Evolutionary conservation across 2,113 vertebrate genomes (phyloP).

Genomic region (Phyllostomus discolor): DNA sequence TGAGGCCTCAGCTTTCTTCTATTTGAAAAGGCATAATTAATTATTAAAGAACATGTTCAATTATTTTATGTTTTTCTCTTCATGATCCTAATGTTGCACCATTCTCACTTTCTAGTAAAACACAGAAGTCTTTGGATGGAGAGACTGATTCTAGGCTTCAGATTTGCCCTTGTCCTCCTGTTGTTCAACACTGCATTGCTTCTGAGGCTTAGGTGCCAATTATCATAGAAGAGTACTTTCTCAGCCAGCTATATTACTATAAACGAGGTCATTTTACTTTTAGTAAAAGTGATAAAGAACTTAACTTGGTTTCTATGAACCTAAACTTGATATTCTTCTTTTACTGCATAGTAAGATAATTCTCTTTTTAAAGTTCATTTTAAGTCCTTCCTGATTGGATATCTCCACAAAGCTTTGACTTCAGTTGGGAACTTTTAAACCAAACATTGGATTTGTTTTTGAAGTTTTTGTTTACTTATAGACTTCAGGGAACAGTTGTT

Average conservation of each 20-base stretch:
- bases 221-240: conserved; percentile 13
- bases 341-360: not conserved
- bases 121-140: not conserved
- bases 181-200: not conserved
- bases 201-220: not conserved
- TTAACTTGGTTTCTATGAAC: conserved; percentile 22
- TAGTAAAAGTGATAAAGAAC: not conserved
- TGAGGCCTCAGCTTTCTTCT: not conserved
- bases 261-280: not conserved
- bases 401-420: conserved; percentile 3
- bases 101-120: not conserved
- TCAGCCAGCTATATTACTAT: not conserved
- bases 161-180: not conserved
- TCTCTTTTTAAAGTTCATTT: not conserved
- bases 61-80: not conserved
- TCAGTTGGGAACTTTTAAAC: not conserved
- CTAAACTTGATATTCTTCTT: conserved; percentile 8
- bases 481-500: not conserved
- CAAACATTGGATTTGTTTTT: not conserved
- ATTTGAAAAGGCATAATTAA: conserved; percentile 19
- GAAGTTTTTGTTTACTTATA: not conserved
- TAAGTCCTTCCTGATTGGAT: not conserved
- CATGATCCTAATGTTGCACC: not conserved
- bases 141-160: not conserved
- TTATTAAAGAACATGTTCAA: conserved; percentile 19